phyloP scores from a whole-genome alignment of 2,113 vertebrate species.

The Porphyrio hochstetteri region DNA sequence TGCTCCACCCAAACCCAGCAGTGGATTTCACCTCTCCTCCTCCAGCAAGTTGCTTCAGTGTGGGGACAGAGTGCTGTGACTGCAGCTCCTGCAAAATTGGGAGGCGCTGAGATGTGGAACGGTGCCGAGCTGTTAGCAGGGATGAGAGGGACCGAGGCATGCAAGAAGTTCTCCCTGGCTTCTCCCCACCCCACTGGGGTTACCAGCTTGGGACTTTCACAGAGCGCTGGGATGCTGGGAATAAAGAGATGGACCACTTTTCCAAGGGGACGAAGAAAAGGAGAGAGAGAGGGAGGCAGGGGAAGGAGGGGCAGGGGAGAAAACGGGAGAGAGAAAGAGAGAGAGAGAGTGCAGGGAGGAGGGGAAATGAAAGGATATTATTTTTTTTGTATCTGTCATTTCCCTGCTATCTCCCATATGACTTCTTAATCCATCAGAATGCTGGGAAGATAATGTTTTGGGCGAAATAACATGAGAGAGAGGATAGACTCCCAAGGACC shows the following conservation, averaged over 20 bases:
- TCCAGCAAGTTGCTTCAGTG: neutral
- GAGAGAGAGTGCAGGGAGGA: constrained; percentile 76
- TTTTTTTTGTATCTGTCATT: constrained; percentile 99
- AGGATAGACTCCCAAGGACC: constrained; percentile 99
- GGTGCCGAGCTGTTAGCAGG: neutral
- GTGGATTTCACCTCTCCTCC: neutral
- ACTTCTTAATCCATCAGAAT: constrained; percentile 99
- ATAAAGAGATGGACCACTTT: constrained; percentile 73
- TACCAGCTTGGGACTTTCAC: constrained; percentile 64
- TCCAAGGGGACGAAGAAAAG: constrained; percentile 74
- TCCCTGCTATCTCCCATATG: constrained; percentile 99
- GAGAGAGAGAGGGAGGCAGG: constrained; percentile 26
- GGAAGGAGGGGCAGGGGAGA: constrained; percentile 59
- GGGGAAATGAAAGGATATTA: constrained; percentile 94
- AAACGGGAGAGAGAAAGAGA: constrained; percentile 64
- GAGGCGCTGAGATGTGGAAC: neutral
- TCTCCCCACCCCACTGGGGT: neutral
- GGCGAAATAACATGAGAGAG: constrained; percentile 99
- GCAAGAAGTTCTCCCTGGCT: neutral
- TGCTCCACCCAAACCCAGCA: neutral
- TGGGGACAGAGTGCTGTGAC: neutral
- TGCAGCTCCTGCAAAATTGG: neutral
- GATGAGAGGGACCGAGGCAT: neutral
- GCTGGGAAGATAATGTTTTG: constrained; percentile 99
- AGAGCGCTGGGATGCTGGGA: constrained; percentile 68